phyloP scores from a whole-genome alignment of 2,888 invertebrate genomes.

The Fragum fragum region DNA sequence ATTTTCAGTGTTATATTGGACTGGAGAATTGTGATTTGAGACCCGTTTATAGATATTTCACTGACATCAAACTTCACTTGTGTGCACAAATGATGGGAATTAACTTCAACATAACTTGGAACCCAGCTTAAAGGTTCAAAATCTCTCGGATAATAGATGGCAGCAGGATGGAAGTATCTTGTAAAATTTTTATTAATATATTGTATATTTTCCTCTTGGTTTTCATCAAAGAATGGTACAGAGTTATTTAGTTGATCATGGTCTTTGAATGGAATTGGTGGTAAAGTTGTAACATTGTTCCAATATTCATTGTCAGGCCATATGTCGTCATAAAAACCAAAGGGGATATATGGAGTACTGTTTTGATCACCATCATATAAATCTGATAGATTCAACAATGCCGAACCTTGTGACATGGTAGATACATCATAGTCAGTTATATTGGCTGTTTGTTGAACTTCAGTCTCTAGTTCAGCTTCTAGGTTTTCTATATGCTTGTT shows the following conservation, averaged over 20 bases:
- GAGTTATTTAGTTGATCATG: background rate
- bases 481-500: background rate
- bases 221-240: background rate
- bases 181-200: no score
- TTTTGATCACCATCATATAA: background rate
- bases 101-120: no score
- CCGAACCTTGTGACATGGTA: no score
- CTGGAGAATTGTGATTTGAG: background rate
- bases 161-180: no score
- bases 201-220: no score
- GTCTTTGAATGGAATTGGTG: background rate
- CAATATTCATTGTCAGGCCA: background rate
- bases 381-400: background rate
- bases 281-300: background rate
- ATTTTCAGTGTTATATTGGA: background rate
- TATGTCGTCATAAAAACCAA: background rate
- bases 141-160: no score
- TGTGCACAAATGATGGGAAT: background rate
- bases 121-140: no score
- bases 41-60: background rate
- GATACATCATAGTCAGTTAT: background rate
- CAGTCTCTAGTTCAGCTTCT: background rate
- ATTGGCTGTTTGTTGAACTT: background rate
- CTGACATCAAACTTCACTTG: background rate
- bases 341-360: background rate